Evolutionary conservation across 2,888 invertebrate species (phyloP), one percentile per base, ranked within the genome.

Genomic region (Chelonus formosanus): DNA sequence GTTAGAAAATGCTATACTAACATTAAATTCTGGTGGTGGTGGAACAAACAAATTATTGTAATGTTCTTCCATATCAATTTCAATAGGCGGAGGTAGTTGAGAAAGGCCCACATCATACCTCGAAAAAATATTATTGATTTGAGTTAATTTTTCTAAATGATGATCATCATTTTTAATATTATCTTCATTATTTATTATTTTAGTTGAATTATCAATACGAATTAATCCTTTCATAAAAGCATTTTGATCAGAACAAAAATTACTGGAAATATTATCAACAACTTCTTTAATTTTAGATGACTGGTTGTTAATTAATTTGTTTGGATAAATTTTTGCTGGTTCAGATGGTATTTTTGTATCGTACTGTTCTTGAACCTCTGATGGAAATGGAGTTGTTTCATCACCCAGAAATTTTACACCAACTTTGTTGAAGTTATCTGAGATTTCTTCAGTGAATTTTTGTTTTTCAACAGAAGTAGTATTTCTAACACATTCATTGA

Each of bases 311-410:
- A 89, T 84, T 74, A 95, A 90, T 79, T 94, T 93, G 85, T 93
- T 94, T 45, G 95, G 95, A 84, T 92, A 94, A 7, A 94, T 94
- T 82, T 93, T 93, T 5, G 94, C 94, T 65, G 93, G 92, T 82
- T 94, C 94, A 67, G 96, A 86, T 76, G 93, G 90, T 36, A 92
- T 92, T 72, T 94, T 88, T 71, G 94, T 93, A 84, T 93, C 94
- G 82, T 94, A 94, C 63, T 95, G 94, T 85, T 95, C 95, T 83
- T 95, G 94, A 67, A 94, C 94, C 61, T 93, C 93, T 85, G 94
- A 91, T 70, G 94, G 94, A 81, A 93, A 94, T 67, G 93, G 92
- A 84, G 93, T 88, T 8, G 93, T 92, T 67, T 91, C 89, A 32
- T 91, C 92, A 1, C 91, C 91, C 6, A 85, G 84, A 34, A 91